Conservation (phyloP, 2,113 vertebrate genomes). For the Oryzias javanicus region DNA sequence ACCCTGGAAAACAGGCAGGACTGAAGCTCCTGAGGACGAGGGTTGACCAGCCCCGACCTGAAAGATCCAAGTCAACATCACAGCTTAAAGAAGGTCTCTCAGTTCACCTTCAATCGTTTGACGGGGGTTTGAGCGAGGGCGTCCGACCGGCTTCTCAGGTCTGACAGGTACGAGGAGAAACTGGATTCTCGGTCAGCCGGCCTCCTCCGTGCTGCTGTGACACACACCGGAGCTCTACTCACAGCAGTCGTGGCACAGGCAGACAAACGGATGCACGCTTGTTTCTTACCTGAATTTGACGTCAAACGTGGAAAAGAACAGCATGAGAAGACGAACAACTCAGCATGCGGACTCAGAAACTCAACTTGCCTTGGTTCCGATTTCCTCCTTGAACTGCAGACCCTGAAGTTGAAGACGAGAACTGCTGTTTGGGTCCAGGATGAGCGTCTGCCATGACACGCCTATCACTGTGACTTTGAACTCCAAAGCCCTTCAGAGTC, state of each 20-base stretch:
- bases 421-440: slow-evolving; percentile 16
- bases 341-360: background rate
- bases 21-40: no score
- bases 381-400: slow-evolving; percentile 15
- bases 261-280: slow-evolving; percentile 89
- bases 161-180: slow-evolving; percentile 86
- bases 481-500: slow-evolving; percentile 59
- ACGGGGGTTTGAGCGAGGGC: slow-evolving; percentile 81
- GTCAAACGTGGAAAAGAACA: slow-evolving; percentile 3
- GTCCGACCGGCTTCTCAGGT: slow-evolving; percentile 86
- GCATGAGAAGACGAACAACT: background rate
- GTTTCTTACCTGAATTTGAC: slow-evolving; percentile 73
- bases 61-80: background rate
- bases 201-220: slow-evolving; percentile 73
- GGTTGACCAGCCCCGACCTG: no score
- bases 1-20: no score
- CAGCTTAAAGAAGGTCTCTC: background rate
- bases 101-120: slow-evolving; percentile 88
- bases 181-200: slow-evolving; percentile 68
- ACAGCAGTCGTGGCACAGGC: slow-evolving; percentile 94
- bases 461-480: slow-evolving; percentile 59
- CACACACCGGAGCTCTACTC: slow-evolving; percentile 78
- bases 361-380: slow-evolving; percentile 30
- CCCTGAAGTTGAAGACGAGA: slow-evolving; percentile 11
- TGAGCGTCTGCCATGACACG: background rate